phyloP scores from a whole-genome alignment of 1,140 invertebrate species.

The Eurosta solidaginis region DNA sequence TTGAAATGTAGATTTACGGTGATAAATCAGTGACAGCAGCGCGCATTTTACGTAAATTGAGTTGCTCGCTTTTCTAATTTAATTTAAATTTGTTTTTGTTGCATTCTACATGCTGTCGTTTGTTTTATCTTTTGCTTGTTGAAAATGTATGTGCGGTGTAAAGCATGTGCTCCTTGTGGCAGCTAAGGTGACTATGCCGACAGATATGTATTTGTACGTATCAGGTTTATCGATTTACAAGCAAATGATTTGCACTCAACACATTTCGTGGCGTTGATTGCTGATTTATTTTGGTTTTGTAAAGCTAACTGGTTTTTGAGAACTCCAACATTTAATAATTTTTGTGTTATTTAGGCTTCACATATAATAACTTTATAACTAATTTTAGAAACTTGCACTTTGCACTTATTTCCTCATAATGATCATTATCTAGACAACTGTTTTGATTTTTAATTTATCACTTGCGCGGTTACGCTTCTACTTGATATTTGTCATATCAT shows the following conservation, averaged over 20 bases:
- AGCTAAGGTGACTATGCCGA: background rate
- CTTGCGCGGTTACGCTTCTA: background rate
- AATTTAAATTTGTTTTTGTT: background rate
- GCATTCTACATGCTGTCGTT: too few relatives aligned
- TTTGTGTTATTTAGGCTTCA: background rate
- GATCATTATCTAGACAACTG: background rate
- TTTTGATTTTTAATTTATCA: background rate
- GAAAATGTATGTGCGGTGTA: background rate
- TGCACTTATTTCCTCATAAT: background rate
- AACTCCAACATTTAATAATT: background rate
- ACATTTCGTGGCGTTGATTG: background rate
- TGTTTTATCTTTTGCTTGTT: background rate
- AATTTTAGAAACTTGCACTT: background rate
- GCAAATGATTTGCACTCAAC: conserved; percentile 1
- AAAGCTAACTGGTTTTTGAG: background rate
- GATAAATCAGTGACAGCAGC: conserved; percentile 8
- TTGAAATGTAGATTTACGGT: background rate
- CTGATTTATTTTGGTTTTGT: background rate
- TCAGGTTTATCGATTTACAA: background rate
- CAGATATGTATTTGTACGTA: background rate
- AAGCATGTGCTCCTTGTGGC: background rate
- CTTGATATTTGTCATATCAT: background rate
- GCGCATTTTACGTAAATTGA: conserved; percentile 24
- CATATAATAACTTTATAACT: background rate
- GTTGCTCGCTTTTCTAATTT: conserved; percentile 22